Evolutionary conservation across 2,888 invertebrate species (phyloP).

Genomic region (Cephus spinipes): DNA sequence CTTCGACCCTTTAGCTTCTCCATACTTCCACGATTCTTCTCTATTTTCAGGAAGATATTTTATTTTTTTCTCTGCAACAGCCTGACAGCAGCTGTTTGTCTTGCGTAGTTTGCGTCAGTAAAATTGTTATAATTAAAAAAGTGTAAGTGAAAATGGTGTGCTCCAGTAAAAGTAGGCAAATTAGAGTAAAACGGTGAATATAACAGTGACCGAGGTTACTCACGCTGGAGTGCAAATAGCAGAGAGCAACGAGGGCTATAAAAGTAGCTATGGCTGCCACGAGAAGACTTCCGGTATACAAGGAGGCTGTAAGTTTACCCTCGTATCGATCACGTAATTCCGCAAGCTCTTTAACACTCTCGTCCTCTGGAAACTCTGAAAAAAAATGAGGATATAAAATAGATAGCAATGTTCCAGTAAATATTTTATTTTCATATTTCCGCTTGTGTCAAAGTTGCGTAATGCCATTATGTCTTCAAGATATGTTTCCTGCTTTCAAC

Average conservation of each 20-base stretch:
- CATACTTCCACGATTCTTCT: background rate
- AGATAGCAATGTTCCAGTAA: background rate
- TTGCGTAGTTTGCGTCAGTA: background rate
- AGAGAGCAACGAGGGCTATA: conserved; percentile 73
- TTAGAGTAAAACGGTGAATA: background rate
- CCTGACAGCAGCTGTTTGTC: background rate
- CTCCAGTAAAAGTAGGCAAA: background rate
- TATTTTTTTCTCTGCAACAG: background rate
- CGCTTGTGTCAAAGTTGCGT: background rate
- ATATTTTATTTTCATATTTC: background rate
- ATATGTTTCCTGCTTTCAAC: background rate
- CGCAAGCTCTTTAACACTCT: conserved; percentile 54
- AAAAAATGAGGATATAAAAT: background rate
- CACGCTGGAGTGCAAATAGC: conserved; percentile 72
- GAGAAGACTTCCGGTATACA: conserved; percentile 79
- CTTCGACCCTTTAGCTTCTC: background rate
- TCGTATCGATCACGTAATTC: conserved; percentile 61
- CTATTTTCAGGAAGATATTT: background rate
- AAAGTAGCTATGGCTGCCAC: conserved; percentile 75
- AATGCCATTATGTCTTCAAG: background rate
- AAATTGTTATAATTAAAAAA: background rate
- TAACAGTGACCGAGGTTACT: conserved; percentile 53
- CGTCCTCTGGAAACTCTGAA: conserved; percentile 28
- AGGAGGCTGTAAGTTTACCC: conserved; percentile 75
- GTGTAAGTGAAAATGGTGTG: background rate